Conservation (phyloP, 2,888 invertebrate species). For the Lycophotia porphyrea region DNA sequence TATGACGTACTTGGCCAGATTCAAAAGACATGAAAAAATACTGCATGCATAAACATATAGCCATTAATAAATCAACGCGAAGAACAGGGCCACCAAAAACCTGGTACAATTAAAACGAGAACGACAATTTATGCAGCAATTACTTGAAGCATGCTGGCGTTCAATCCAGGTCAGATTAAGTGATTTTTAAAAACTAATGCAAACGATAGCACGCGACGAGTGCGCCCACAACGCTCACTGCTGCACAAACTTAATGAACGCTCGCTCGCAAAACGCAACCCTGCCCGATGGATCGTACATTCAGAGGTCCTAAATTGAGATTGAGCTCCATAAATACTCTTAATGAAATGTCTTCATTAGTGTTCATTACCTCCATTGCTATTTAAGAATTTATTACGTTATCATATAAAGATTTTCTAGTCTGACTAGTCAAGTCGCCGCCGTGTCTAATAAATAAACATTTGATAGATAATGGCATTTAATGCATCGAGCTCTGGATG, state of each 20-base stretch:
- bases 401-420: constrained; percentile 47
- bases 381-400: constrained; percentile 40
- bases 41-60: neutral
- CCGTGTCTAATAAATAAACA: constrained; percentile 54
- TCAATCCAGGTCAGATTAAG: constrained; percentile 89
- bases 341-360: constrained; percentile 63
- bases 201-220: constrained; percentile 84
- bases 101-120: constrained; percentile 82
- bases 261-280: constrained; percentile 72
- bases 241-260: constrained; percentile 85
- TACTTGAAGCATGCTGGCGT: constrained; percentile 84
- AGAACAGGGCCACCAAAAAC: constrained; percentile 62
- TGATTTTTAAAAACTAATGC: constrained; percentile 88
- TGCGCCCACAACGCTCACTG: constrained; percentile 73
- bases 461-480: constrained; percentile 40
- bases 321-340: constrained; percentile 68
- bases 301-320: constrained; percentile 74
- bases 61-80: constrained; percentile 26
- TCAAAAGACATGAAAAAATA: constrained; percentile 18
- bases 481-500: constrained; percentile 49
- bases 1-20: constrained; percentile 27
- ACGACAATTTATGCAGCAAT: constrained; percentile 88
- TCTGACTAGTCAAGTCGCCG: constrained; percentile 43
- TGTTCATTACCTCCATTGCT: constrained; percentile 52
- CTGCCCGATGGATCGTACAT: constrained; percentile 72